These are phyloP conservation scores for Microctenopoma lineatum DNA, from an alignment of 2,797 vertebrate genomes.

Conservation along the genomic window DNA sequence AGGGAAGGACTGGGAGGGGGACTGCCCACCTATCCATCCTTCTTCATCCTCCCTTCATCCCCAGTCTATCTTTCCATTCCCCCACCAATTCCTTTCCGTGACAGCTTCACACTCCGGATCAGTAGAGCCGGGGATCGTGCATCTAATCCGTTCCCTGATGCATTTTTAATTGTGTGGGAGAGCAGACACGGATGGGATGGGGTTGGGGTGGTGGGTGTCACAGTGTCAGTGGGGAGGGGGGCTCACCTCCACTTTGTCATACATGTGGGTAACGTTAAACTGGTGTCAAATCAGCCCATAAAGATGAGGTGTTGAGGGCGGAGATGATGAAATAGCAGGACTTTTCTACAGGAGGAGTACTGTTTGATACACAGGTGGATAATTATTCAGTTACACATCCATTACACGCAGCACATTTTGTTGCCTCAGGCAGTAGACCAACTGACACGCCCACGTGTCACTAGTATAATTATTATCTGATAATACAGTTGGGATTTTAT, in stretches of 20 bases:
- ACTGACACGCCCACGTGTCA: background rate
- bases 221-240: conserved; percentile 5
- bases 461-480: background rate
- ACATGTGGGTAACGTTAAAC: conserved; percentile 22
- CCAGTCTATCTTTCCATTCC: conserved; percentile 34
- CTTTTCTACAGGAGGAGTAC: background rate
- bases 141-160: conserved; percentile 82
- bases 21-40: conserved; percentile 39
- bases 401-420: background rate
- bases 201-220: conserved; percentile 44
- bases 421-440: background rate
- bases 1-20: conserved; percentile 12
- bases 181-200: conserved; percentile 38
- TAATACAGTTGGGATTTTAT: background rate
- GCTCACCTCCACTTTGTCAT: conserved; percentile 39
- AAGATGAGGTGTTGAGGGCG: conserved; percentile 32
- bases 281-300: conserved; percentile 50
- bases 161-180: conserved; percentile 83
- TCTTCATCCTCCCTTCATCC: conserved; percentile 35
- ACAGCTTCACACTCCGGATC: conserved; percentile 85
- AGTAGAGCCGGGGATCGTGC: conserved; percentile 75
- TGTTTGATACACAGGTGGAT: conserved; percentile 1
- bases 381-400: background rate
- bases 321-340: conserved; percentile 13
- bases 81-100: conserved; percentile 63